Conservation (phyloP, 1,140 invertebrate genomes). For the Globodera rostochiensis region DNA sequence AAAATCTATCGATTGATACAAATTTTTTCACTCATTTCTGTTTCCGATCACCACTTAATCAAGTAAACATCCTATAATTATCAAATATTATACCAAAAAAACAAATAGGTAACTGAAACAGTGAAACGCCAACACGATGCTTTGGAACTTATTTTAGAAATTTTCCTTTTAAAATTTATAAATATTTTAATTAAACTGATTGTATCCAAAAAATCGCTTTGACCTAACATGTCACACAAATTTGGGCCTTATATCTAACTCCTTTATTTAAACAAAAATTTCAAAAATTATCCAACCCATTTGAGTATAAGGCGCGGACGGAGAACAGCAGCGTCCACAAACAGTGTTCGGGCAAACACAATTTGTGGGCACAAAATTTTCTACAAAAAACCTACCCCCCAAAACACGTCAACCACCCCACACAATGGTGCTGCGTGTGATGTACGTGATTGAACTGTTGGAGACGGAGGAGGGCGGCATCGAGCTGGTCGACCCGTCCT, state of each 20-base stretch:
- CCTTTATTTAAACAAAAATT: too few relatives aligned
- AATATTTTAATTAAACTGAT: too few relatives aligned
- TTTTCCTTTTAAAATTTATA: too few relatives aligned
- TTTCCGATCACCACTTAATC: too few relatives aligned
- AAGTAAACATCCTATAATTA: too few relatives aligned
- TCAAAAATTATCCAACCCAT: not conserved
- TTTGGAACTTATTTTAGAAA: too few relatives aligned
- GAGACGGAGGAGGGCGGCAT: constrained; percentile 65
- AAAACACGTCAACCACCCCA: not conserved
- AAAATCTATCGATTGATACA: not conserved
- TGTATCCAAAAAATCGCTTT: too few relatives aligned
- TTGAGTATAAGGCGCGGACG: not conserved
- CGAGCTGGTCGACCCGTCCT: constrained; percentile 64
- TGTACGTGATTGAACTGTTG: constrained; percentile 63
- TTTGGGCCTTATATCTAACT: too few relatives aligned
- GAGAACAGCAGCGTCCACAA: not conserved
- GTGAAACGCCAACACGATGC: too few relatives aligned
- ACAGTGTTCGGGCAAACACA: not conserved
- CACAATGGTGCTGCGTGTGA: constrained; percentile 58
- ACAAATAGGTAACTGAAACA: too few relatives aligned
- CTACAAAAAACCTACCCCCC: not conserved
- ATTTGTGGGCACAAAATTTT: not conserved
- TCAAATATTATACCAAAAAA: too few relatives aligned
- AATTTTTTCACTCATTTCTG: not conserved
- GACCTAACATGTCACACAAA: too few relatives aligned